A percentile compares a stretch with the other conserved stretches of the same genome.
phyloP scores from a whole-genome alignment of 1,140 invertebrate species.

The Berghia stephanieae region DNA sequence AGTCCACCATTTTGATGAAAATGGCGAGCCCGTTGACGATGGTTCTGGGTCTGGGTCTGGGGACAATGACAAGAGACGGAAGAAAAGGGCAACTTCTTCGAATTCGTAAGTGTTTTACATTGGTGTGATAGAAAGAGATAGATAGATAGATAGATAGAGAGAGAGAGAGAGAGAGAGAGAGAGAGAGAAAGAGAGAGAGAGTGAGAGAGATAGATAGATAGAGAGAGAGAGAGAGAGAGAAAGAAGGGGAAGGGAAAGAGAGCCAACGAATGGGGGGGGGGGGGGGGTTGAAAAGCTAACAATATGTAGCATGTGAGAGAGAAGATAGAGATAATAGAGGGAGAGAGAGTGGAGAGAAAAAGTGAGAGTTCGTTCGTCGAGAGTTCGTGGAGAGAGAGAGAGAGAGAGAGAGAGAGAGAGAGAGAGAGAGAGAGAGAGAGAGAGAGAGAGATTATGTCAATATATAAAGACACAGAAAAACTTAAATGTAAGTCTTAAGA shows the following conservation, averaged over 20 bases:
- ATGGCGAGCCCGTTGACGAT: too few species aligned
- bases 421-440: slow-evolving; percentile 9
- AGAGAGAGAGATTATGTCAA: not conserved
- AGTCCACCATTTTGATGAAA: too few species aligned
- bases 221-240: slow-evolving; percentile 13
- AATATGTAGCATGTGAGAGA: not conserved
- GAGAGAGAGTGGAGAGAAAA: too few species aligned
- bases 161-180: not conserved
- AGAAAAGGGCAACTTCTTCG: too few species aligned
- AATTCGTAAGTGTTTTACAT: too few species aligned
- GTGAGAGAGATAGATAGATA: too few species aligned
- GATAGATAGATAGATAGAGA: not conserved
- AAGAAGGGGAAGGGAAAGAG: not conserved
- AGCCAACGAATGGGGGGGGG: not conserved
- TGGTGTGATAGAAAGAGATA: too few species aligned
- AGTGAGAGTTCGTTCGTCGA: not conserved
- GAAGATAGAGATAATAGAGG: too few species aligned
- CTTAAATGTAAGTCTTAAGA: too few species aligned
- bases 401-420: slow-evolving; percentile 11
- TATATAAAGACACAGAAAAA: not conserved
- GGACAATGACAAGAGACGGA: too few species aligned
- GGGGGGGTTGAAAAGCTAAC: not conserved
- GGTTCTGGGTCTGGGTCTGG: too few species aligned
- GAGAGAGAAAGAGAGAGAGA: not conserved
- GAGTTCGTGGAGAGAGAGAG: not conserved